Base-by-base conservation (phyloP, 2,888 invertebrate species). In the Eilema depressum region DNA sequence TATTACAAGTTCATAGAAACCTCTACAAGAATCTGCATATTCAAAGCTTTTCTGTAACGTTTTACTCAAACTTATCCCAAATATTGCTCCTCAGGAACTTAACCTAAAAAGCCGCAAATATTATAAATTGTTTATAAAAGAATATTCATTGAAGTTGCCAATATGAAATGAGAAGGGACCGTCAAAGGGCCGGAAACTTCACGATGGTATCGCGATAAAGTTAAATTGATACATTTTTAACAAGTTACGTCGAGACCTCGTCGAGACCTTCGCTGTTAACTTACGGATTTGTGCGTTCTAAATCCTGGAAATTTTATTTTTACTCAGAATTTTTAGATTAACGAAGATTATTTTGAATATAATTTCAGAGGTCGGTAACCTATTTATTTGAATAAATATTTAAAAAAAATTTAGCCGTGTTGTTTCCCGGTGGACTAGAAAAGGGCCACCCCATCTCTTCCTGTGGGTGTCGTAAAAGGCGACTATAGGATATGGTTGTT, bases 211-310 rank as follows among this genome's bases (percentile, higher is more conserved):
- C 86, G 81, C 73, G 74, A 61, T 71, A 88, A 91, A 91, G 90
- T 90, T 90, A 91, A 90, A 91, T 91, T 90, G 89, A 89, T 90
- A 91, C 86, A 90, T 90, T 90, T 90, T 91, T 89, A 88, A 89
- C 87, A 90, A 90, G 89, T 87, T 87, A 78, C 71, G 20, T 70
- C 71, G 20, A 68, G 67, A 66, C 66, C 69, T n/a, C 71, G 20
- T 70, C 71, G 20, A 68, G 33, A 37, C 33, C 33, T 75, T 68
- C 53, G 75, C 28, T 62, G 81, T 61, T 62, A 84, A 80, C 77
- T 66, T 64, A 79, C 26, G 63, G 77, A 74, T 76, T 70, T 73
- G 63, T 64, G 59, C 62, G 47, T 41, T 25, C n/a, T n/a, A 11
- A 70, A 53, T 65, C 10, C 4, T 28, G 11, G 26, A 61, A 12